Evolutionary conservation across 2,888 invertebrate species (phyloP), one percentile per base, ranked within the genome.

Genomic region (Euproctis similis): DNA sequence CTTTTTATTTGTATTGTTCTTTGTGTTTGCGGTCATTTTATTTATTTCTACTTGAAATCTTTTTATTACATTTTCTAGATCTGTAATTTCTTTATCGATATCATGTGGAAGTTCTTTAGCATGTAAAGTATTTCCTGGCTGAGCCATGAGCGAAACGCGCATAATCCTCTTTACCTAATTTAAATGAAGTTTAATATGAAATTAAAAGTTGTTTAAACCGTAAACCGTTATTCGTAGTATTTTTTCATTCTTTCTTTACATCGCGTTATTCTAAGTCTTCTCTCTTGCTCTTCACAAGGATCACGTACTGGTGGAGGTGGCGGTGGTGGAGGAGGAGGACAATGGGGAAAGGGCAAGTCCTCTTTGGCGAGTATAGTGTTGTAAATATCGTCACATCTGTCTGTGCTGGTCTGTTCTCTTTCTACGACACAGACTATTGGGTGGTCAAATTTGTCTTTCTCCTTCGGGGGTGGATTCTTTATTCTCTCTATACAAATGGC

Each of bases 401-500:
- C 35, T n/a, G 53, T 45, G 1, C 54, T 53, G 4, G 70, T 58
- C 8, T 20, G 6, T 36, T 59, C 50, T 26, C 57, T 53, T 18
- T 56, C 52, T 1, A 70, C 66, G 0, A 37, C 16, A 28, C 70
- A 73, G 4, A 63, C 57, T 7, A 49, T 39, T 4, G 56, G 57
- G 1, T 46, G 31, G 0, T 41, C 9, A 3, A 29, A 25, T 1
- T 28, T 1, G 14, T 3, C 5, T 12, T 7, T 5, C 4, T 10
- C 31, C 0, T 43, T 21, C 3, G 37, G 34, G 1, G 56, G 53
- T 4, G 56, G 58, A 19, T 77, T 75, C 29, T 74, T 78, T 0
- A 80, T 52, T 43, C 39, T 68, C 26, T 77, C 74, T n/a, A 63
- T 54, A 30, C 73, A 74, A 8, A 76, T 13, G 0, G 55, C 75